These are phyloP conservation scores for Donacobius atricapilla DNA, from an alignment of 2,113 vertebrate species.

Conservation along the genomic window DNA sequence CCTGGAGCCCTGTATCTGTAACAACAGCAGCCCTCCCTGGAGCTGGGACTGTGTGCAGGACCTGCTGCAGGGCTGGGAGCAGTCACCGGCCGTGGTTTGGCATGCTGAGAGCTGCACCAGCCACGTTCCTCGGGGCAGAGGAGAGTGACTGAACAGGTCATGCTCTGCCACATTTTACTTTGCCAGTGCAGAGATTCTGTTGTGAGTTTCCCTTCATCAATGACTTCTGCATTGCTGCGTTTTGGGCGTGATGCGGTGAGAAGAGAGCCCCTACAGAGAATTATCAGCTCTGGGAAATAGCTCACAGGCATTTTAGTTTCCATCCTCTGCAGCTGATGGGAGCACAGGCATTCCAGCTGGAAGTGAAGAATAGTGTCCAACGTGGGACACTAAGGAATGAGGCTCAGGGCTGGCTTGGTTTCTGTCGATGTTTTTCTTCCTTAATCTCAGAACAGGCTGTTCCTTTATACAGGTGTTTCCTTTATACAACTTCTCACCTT, in stretches of 20 bases:
- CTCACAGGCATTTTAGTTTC: accelerated
- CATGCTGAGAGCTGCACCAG: accelerated
- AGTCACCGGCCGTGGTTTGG: accelerated
- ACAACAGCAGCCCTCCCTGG: not conserved
- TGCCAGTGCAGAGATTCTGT: too few species aligned
- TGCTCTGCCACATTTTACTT: not conserved
- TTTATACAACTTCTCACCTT: not conserved
- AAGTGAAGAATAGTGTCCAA: not conserved
- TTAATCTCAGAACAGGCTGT: not conserved
- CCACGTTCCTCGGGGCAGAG: not conserved
- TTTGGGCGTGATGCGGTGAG: not conserved
- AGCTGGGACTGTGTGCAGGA: not conserved
- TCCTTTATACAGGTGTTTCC: not conserved
- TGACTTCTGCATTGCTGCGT: not conserved
- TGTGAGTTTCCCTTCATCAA: not conserved
- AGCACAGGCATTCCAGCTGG: not conserved
- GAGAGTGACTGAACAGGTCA: accelerated
- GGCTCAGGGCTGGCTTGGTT: not conserved
- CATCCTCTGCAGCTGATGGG: not conserved
- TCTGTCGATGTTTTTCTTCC: not conserved
- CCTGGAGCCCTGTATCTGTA: not conserved
- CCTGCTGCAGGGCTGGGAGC: accelerated
- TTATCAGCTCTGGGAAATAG: not conserved
- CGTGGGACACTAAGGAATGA: not conserved
- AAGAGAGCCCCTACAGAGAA: not conserved